Base-by-base conservation (phyloP, 2,888 invertebrate genomes). In the Ganaspis brasiliensis region DNA sequence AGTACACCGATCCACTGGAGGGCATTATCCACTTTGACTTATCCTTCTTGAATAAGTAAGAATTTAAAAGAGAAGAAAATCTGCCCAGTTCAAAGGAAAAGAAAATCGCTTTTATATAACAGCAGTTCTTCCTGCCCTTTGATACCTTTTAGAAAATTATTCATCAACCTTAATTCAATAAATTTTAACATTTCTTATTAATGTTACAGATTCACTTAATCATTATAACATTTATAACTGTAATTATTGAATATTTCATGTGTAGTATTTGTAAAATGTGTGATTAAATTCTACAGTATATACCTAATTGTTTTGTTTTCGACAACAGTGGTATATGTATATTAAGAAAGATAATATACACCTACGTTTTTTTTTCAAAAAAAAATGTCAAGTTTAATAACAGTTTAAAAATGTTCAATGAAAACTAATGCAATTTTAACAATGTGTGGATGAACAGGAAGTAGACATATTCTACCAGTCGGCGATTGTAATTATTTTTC, bases 21-120 rank as follows among this genome's bases (percentile, higher is more conserved):
- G 75, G 63, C 31, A 57, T 78, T 57, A 82, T 72, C 76, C 72
- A 75, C 76, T 81, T 76, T 75, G 77, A 77, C 75, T 72, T 81
- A 77, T 76, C 37, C 49, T 57, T 56, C 73, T 75, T 71, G 71
- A 71, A 72, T 72, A 37, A 70, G 70, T 70, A 40, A 56, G 26
- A 70, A 70, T 67, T 24, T 45, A 67, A 67, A 67, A 24, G 40
- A 24, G 12, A 67, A 24, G 63, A 67, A 40, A 67, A 40, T 67
- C 40, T 45, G 40, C 63, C 40, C 21, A 40, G 40, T 40, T 67
- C 63, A 67, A 67, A 67, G 63, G 63, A 24, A 45, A 45, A 67
- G 59, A 59, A 59, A 45, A 67, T 14, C 63, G 63, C 63, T 45
- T 56, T 14, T 24, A 21, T 63, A 63, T 67, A 67, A 24, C 21